These are phyloP conservation scores for Andrena chrysosceles DNA, from an alignment of 2,888 invertebrate species.

Conservation along the genomic window DNA sequence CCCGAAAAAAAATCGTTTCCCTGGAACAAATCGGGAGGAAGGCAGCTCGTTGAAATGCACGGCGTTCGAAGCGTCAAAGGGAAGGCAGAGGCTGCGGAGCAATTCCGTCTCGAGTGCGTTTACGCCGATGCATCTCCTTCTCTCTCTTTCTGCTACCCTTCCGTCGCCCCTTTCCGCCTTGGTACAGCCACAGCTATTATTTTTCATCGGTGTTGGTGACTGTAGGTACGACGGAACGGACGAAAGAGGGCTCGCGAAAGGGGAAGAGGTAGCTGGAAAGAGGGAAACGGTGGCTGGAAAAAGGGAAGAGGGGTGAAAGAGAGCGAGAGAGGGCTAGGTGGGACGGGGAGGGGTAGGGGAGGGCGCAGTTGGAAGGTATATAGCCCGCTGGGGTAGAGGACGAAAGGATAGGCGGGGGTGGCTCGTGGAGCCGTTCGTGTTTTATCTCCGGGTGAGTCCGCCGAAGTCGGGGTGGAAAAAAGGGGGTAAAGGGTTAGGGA, in stretches of 20 bases:
- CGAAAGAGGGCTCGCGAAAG: conserved; percentile 60
- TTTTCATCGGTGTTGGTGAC: conserved; percentile 73
- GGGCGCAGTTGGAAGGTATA: conserved; percentile 11
- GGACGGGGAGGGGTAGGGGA: conserved; percentile 21
- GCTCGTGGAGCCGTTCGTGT: conserved; percentile 75
- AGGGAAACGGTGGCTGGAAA: conserved; percentile 33
- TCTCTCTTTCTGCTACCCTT: conserved; percentile 41
- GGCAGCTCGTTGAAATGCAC: conserved; percentile 74
- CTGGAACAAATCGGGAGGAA: conserved; percentile 73
- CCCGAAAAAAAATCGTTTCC: conserved; percentile 71
- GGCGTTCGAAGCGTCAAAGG: conserved; percentile 75
- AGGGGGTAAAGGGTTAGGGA: conserved; percentile 74
- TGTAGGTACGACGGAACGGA: conserved; percentile 58
- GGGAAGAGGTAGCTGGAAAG: conserved; percentile 43
- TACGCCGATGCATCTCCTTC: conserved; percentile 66
- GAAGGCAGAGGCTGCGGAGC: conserved; percentile 72
- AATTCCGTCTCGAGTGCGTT: conserved; percentile 76
- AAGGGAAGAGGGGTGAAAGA: conserved; percentile 43
- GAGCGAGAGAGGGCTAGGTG: conserved; percentile 24
- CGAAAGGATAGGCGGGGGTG: conserved; percentile 61
- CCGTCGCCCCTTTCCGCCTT: conserved; percentile 56
- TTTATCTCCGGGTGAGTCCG: conserved; percentile 77
- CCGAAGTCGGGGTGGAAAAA: conserved; percentile 73
- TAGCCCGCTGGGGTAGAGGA: conserved; percentile 13
- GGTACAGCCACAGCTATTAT: conserved; percentile 73